Percentiles rank a stretch among this genome's conserved stretches.
Conservation (phyloP, 2,888 invertebrate genomes). For the Nymphalis urticae region DNA sequence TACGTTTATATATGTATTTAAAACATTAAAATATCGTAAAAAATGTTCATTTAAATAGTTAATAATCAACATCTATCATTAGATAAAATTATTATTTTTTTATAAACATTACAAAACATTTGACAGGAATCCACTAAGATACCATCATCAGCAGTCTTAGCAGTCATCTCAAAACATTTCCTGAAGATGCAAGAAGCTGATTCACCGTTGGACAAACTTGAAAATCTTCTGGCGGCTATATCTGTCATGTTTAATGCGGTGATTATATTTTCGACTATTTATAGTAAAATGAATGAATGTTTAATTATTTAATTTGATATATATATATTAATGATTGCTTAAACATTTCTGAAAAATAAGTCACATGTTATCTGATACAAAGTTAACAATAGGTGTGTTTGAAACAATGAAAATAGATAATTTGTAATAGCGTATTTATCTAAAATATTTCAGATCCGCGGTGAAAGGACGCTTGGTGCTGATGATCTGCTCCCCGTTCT, state of each 20-base stretch:
- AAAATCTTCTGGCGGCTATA: conserved; percentile 93
- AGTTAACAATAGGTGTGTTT: too few relatives aligned
- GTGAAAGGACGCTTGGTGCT: conserved; percentile 87
- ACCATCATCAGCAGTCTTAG: conserved; percentile 88
- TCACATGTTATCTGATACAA: too few relatives aligned
- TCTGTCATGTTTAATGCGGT: conserved; percentile 92
- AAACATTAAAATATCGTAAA: too few relatives aligned
- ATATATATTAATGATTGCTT: neutral
- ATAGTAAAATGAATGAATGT: neutral
- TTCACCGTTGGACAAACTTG: conserved; percentile 95
- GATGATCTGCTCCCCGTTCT: conserved; percentile 95
- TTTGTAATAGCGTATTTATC: neutral
- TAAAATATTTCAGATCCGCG: conserved; percentile 80
- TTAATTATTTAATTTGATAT: too few relatives aligned
- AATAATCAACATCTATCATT: too few relatives aligned
- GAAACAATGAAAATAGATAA: too few relatives aligned
- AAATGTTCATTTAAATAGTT: too few relatives aligned
- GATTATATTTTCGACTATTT: conserved; percentile 52
- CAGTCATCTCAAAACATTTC: conserved; percentile 89
- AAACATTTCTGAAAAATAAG: neutral
- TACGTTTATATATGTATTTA: too few relatives aligned
- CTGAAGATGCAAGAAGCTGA: conserved; percentile 93
- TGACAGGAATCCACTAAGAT: conserved; percentile 86
- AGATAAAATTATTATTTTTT: too few relatives aligned
- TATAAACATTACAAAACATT: neutral